phyloP scores from a whole-genome alignment of 2,113 vertebrate genomes.

The Tachuris rubrigastra region DNA sequence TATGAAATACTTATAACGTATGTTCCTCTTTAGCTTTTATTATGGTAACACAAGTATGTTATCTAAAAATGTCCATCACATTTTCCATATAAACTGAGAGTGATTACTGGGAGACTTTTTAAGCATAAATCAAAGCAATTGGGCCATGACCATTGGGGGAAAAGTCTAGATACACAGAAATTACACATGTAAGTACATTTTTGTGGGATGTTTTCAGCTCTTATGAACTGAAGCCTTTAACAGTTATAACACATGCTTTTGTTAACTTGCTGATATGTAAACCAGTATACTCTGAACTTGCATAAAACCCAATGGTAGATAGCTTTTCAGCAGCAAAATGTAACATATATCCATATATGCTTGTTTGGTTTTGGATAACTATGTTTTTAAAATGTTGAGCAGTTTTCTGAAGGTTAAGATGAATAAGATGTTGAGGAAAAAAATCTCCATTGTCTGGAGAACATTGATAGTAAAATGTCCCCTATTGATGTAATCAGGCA shows the following conservation, averaged over 20 bases:
- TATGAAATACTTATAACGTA: neutral
- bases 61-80: neutral
- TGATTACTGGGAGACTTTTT: neutral
- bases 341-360: neutral
- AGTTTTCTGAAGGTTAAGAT: neutral
- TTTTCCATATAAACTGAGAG: neutral
- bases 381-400: neutral
- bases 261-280: neutral
- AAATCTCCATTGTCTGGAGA: neutral
- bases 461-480: neutral
- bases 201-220: neutral
- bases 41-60: neutral
- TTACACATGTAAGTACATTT: neutral
- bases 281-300: neutral
- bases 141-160: neutral
- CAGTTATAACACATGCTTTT: neutral
- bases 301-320: neutral
- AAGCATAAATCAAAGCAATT: neutral
- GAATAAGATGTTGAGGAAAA: neutral
- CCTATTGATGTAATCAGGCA: neutral
- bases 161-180: neutral
- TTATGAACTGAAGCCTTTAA: neutral
- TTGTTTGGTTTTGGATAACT: neutral
- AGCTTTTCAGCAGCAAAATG: neutral
- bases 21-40: slow-evolving; percentile 28